phyloP scores from a whole-genome alignment of 1,140 invertebrate genomes.

The Sinella curviseta region DNA sequence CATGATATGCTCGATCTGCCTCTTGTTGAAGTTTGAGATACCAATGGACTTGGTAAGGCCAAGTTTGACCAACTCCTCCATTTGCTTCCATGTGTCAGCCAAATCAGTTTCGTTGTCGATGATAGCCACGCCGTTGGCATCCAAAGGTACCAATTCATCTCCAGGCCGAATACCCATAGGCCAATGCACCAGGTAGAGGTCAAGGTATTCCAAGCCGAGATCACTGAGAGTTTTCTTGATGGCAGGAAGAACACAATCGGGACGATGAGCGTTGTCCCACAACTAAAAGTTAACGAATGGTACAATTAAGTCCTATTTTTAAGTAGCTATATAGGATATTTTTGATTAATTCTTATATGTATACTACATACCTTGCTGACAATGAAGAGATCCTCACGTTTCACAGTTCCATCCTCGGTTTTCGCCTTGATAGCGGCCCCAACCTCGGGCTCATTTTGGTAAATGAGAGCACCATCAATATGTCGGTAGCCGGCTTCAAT shows the following conservation, averaged over 20 bases:
- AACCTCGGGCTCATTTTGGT: constrained; percentile 82
- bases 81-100: constrained; percentile 47
- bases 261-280: constrained; percentile 73
- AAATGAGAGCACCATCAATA: constrained; percentile 78
- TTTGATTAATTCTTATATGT: too few relatives aligned
- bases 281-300: constrained; percentile 61
- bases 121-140: constrained; percentile 57
- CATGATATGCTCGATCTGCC: constrained; percentile 50
- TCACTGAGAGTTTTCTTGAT: constrained; percentile 67
- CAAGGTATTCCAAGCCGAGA: constrained; percentile 74
- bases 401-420: constrained; percentile 69
- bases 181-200: constrained; percentile 83
- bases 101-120: constrained; percentile 50
- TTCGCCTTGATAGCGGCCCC: constrained; percentile 72
- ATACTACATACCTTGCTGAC: constrained; percentile 55
- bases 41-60: constrained; percentile 55
- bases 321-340: too few relatives aligned
- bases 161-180: constrained; percentile 71
- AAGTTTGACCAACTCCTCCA: constrained; percentile 53
- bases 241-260: constrained; percentile 63
- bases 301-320: too few relatives aligned
- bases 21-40: constrained; percentile 55
- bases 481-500: constrained; percentile 77
- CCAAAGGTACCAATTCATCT: constrained; percentile 53
- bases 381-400: constrained; percentile 63